phyloP scores from a whole-genome alignment of 2,113 vertebrate species.

The Calyptommatus sinebrachiatus region DNA sequence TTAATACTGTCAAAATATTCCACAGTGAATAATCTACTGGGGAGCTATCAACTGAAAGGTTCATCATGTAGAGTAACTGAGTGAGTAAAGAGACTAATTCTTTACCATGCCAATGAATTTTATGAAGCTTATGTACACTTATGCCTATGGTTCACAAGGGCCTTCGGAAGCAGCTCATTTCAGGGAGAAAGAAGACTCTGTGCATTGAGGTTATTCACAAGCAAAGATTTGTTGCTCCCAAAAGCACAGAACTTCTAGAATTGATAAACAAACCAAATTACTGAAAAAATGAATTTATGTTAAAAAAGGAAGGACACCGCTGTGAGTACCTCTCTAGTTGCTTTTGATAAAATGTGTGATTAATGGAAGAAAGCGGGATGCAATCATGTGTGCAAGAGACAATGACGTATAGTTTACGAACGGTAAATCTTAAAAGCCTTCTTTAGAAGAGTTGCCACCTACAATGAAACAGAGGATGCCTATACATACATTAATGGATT shows the following conservation, averaged over 20 bases:
- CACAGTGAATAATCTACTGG: background rate
- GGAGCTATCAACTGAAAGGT: background rate
- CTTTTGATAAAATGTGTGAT: constrained; percentile 1
- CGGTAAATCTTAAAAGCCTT: background rate
- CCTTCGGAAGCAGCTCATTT: background rate
- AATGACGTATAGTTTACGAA: constrained; percentile 14
- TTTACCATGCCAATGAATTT: background rate
- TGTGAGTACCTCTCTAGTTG: background rate
- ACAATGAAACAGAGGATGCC: background rate
- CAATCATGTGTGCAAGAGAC: constrained; percentile 17
- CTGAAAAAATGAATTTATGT: constrained; percentile 6
- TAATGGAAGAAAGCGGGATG: background rate
- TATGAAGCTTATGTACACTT: background rate
- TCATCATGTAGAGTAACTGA: background rate
- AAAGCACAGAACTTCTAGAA: background rate
- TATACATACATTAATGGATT: background rate
- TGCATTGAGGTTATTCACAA: background rate
- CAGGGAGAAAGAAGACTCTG: background rate
- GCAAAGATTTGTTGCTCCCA: background rate
- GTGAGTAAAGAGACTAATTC: background rate
- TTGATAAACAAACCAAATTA: background rate
- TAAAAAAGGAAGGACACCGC: background rate
- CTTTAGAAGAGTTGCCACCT: background rate
- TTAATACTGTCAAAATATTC: background rate
- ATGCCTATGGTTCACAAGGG: background rate